A percentile compares a stretch with the other conserved stretches of the same genome.
phyloP scores from a whole-genome alignment of 2,888 invertebrate species.

The Phalera bucephala region DNA sequence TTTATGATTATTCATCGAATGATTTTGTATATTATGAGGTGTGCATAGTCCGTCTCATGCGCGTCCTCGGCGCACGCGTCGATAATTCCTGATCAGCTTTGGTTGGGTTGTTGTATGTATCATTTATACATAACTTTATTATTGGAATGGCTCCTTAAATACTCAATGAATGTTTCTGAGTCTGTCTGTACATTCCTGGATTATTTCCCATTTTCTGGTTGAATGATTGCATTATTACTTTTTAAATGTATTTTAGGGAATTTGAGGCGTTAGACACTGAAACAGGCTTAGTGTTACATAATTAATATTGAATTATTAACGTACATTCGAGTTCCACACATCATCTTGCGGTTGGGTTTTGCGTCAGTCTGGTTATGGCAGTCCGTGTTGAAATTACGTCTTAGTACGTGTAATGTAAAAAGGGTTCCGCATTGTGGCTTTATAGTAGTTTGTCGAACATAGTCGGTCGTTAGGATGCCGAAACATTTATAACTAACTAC shows the following conservation, averaged over 20 bases:
- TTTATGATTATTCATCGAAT: conserved; percentile 21
- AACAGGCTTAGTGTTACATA: conserved; percentile 56
- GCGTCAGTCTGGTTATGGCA: conserved; percentile 2
- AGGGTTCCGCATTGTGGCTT: conserved; percentile 34
- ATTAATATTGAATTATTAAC: conserved; percentile 14
- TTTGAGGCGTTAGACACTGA: conserved; percentile 50
- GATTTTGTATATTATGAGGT: neutral
- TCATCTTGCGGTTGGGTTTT: conserved; percentile 2
- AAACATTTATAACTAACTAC: conserved; percentile 12
- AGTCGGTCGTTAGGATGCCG: conserved; percentile 19
- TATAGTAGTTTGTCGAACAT: conserved; percentile 25
- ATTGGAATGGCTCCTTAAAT: neutral
- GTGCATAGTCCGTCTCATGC: neutral
- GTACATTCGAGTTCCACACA: conserved; percentile 37
- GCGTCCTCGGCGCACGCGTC: neutral
- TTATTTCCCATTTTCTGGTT: neutral
- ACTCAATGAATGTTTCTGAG: neutral
- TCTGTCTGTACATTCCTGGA: conserved; percentile 1
- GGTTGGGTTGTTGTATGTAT: neutral
- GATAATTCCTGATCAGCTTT: too few species aligned
- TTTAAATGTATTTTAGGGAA: neutral
- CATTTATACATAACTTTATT: neutral
- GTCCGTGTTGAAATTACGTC: conserved; percentile 21
- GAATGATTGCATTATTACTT: neutral
- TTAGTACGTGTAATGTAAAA: conserved; percentile 20